These are phyloP conservation scores for Cheilosia grossa DNA, from an alignment of 2,888 invertebrate genomes.

Conservation along the genomic window DNA sequence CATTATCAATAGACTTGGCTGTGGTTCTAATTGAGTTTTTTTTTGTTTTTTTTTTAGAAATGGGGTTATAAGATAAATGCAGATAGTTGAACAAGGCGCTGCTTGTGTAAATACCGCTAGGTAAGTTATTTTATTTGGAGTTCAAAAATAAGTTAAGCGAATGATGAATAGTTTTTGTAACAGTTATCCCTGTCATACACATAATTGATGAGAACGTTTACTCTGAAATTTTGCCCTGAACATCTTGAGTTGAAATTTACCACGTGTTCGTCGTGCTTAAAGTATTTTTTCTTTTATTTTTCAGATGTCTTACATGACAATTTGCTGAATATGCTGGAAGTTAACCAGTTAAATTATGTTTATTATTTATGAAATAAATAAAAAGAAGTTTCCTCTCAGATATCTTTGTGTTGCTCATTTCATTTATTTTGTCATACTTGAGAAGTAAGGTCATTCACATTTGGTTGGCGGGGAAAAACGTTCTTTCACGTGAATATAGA, in stretches of 20 bases:
- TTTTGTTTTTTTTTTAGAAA: not conserved
- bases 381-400: too few species aligned
- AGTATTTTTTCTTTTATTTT: too few species aligned
- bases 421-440: too few species aligned
- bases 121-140: not conserved
- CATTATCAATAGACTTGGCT: not conserved
- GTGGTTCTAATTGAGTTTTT: not conserved
- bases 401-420: too few species aligned
- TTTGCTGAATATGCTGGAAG: too few species aligned
- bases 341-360: too few species aligned
- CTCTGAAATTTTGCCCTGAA: slow-evolving; percentile 66
- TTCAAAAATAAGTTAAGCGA: not conserved
- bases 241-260: not conserved
- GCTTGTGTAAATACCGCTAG: not conserved
- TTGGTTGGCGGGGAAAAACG: too few species aligned
- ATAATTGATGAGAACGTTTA: slow-evolving; percentile 77
- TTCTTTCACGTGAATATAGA: too few species aligned
- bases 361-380: too few species aligned
- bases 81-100: not conserved
- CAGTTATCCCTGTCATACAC: slow-evolving; percentile 80
- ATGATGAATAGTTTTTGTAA: slow-evolving; percentile 66
- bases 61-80: not conserved
- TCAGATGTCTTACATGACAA: too few species aligned
- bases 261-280: not conserved
- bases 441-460: too few species aligned